Evolutionary conservation across 2,113 vertebrate species (phyloP).

Genomic region (Microcebus murinus): DNA sequence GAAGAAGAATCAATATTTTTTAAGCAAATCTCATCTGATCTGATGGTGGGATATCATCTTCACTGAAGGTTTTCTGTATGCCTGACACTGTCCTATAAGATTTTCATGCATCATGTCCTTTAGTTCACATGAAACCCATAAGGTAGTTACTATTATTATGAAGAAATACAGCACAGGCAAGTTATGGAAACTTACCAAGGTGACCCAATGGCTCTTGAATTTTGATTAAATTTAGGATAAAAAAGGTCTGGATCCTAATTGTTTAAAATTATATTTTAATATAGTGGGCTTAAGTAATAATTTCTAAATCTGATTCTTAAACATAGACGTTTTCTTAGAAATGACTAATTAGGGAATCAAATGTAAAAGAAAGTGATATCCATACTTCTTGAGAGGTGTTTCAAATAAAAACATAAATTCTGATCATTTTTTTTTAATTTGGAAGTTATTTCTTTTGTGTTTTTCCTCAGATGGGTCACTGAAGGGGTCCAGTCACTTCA

Average conservation of each 20-base stretch:
- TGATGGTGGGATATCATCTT: not conserved
- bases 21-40: not conserved
- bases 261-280: conserved; percentile 34
- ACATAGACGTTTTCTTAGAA: not conserved
- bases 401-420: not conserved
- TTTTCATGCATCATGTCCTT: not conserved
- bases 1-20: not conserved
- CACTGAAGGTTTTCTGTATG: not conserved
- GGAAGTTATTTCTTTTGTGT: not conserved
- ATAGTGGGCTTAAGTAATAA: not conserved
- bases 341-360: not conserved
- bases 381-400: not conserved
- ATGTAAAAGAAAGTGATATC: conserved; percentile 11
- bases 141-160: not conserved
- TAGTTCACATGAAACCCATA: not conserved
- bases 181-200: not conserved
- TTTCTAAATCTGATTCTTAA: conserved; percentile 16
- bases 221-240: not conserved
- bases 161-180: not conserved
- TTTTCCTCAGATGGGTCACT: not conserved
- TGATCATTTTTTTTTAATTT: not conserved
- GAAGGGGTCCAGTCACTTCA: not conserved
- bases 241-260: not conserved
- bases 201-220: not conserved
- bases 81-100: not conserved